A percentile compares a stretch with the other conserved stretches of the same genome.
phyloP scores from a whole-genome alignment of 1,140 invertebrate species.

The Drosophila setifemur region DNA sequence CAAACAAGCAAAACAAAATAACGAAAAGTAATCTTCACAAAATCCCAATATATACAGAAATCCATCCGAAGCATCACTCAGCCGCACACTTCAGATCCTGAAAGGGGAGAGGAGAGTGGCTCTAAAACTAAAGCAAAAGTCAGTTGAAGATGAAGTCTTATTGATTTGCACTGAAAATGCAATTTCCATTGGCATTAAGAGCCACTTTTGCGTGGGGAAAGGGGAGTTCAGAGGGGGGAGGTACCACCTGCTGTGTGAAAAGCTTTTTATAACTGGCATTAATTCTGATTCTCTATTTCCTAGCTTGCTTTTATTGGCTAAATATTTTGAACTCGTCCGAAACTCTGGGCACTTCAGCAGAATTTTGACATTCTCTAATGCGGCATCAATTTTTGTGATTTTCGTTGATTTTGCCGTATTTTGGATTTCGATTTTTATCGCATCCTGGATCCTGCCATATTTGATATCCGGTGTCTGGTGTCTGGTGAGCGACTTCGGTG shows the following conservation, averaged over 20 bases:
- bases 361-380: slow-evolving; percentile 18
- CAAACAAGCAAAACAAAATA: slow-evolving; percentile 37
- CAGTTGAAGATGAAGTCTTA: slow-evolving; percentile 26
- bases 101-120: background rate
- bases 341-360: slow-evolving; percentile 6
- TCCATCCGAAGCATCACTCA: slow-evolving; percentile 17
- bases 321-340: slow-evolving; percentile 26
- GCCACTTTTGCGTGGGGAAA: background rate
- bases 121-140: slow-evolving; percentile 23
- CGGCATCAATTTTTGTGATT: slow-evolving; percentile 14
- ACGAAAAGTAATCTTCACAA: slow-evolving; percentile 33
- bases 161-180: slow-evolving; percentile 46
- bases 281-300: slow-evolving; percentile 42
- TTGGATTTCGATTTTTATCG: slow-evolving; percentile 17
- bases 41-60: slow-evolving; percentile 21
- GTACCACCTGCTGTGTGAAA: slow-evolving; percentile 32
- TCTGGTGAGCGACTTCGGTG: slow-evolving; percentile 13
- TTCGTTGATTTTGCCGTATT: slow-evolving; percentile 14
- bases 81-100: slow-evolving; percentile 17
- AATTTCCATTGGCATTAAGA: slow-evolving; percentile 37
- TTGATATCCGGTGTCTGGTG: background rate
- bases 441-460: background rate
- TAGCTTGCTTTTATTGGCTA: slow-evolving; percentile 12
- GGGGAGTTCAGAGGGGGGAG: background rate
- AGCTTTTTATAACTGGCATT: slow-evolving; percentile 44